Evolutionary conservation across 2,888 invertebrate species (phyloP).

Genomic region (Tetropium fuscum): DNA sequence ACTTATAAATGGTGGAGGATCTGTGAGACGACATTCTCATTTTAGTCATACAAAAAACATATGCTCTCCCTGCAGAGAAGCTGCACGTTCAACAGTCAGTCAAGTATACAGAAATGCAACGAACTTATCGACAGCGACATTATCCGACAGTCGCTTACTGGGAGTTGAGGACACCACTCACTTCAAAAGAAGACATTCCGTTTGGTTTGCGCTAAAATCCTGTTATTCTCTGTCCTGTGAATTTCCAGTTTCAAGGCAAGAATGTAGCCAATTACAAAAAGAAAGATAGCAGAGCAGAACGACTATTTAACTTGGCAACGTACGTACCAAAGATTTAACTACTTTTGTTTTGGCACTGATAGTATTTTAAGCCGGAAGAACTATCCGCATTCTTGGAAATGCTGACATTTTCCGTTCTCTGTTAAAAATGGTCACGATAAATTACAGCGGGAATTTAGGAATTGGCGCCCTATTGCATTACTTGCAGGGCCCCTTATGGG

Average conservation of each 20-base stretch:
- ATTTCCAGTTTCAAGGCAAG: conserved; percentile 41
- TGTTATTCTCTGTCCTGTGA: conserved; percentile 30
- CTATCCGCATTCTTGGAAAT: conserved; percentile 20
- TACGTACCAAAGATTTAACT: conserved; percentile 29
- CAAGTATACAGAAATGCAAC: conserved; percentile 21
- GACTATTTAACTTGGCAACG: conserved; percentile 36
- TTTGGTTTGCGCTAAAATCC: conserved; percentile 31
- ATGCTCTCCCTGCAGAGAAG: conserved; percentile 31
- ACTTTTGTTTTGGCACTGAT: conserved; percentile 32
- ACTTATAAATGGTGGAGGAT: conserved; percentile 42
- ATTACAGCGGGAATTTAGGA: conserved; percentile 19
- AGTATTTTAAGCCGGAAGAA: conserved; percentile 31
- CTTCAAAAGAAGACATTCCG: conserved; percentile 40
- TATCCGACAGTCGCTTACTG: conserved; percentile 30
- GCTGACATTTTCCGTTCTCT: conserved; percentile 29
- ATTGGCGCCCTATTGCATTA: too few species aligned
- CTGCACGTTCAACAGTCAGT: conserved; percentile 20
- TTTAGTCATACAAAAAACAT: conserved; percentile 41
- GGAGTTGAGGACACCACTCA: conserved; percentile 27
- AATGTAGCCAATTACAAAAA: conserved; percentile 45
- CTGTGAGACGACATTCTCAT: conserved; percentile 43
- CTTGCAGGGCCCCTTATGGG: too few species aligned
- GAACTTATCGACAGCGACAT: conserved; percentile 29
- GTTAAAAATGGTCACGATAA: conserved; percentile 34
- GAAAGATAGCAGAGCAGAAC: conserved; percentile 39